Conservation (phyloP, 2,888 invertebrate species). For the Salpingus planirostris region DNA sequence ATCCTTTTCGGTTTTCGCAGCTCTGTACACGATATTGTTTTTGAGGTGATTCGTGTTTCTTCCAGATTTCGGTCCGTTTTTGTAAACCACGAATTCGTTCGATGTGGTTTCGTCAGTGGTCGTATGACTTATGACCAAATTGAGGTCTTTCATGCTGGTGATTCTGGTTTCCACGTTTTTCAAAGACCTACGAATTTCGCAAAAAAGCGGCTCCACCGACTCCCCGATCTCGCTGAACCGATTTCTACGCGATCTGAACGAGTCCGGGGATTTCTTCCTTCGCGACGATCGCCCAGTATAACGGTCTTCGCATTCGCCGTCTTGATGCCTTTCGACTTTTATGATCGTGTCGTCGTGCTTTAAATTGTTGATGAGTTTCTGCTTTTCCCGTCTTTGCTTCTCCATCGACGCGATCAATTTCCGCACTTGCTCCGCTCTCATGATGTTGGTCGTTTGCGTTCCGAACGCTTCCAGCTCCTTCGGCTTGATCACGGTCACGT, state of each 20-base stretch:
- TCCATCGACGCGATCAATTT: conserved; percentile 28
- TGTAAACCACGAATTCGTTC: not conserved
- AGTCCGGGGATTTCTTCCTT: not conserved
- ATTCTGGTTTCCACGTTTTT: conserved; percentile 17
- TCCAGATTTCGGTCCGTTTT: not conserved
- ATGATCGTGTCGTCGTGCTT: conserved; percentile 15
- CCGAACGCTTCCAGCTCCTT: conserved; percentile 22
- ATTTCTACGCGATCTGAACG: not conserved
- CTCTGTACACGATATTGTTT: conserved; percentile 24
- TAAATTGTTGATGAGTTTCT: conserved; percentile 19
- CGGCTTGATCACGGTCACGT: conserved; percentile 36
- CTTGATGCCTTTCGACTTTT: conserved; percentile 10
- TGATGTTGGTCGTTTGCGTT: conserved; percentile 19
- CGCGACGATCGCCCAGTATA: too few relatives aligned
- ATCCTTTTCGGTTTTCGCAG: conserved; percentile 26
- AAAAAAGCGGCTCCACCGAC: conserved; percentile 8
- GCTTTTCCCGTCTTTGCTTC: conserved; percentile 22
- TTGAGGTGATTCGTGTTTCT: not conserved
- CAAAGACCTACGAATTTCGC: conserved; percentile 14
- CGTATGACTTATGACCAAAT: conserved; percentile 13
- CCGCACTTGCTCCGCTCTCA: conserved; percentile 24
- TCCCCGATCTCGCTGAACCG: conserved; percentile 8
- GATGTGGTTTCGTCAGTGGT: conserved; percentile 8
- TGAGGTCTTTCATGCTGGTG: conserved; percentile 12
- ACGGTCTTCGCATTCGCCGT: not conserved